Percentiles rank a stretch among this genome's conserved stretches.
Conservation (phyloP, 2,888 invertebrate genomes). For the Parapristionchus giblindavisi region DNA sequence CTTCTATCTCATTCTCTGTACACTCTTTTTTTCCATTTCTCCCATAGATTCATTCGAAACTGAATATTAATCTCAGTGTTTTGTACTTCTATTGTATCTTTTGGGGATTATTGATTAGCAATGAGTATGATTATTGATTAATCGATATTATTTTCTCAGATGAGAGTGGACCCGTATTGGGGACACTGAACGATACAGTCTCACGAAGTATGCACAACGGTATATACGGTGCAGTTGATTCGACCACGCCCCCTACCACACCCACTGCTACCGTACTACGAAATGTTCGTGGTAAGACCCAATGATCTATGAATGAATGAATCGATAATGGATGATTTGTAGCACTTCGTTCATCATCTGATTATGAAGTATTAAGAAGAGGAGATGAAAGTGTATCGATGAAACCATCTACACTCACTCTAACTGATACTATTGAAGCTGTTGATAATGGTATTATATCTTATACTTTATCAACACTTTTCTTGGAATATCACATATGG, state of each 20-base stretch:
- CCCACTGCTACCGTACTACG: constrained; percentile 29
- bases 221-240: constrained; percentile 14
- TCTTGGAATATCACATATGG: no score
- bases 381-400: constrained; percentile 12
- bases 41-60: constrained; percentile 11
- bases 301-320: neutral
- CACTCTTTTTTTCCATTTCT: constrained; percentile 2
- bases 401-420: constrained; percentile 13
- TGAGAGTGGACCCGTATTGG: constrained; percentile 8
- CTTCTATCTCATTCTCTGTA: constrained; percentile 3
- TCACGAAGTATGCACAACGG: constrained; percentile 20
- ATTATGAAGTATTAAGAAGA: constrained; percentile 17
- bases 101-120: neutral
- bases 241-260: constrained; percentile 26
- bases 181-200: constrained; percentile 15
- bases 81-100: neutral
- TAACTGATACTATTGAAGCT: no score
- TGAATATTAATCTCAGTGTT: neutral
- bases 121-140: no score
- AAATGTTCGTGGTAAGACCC: constrained; percentile 31
- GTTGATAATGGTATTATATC: no score
- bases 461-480: no score
- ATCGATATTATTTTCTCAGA: no score
- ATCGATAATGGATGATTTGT: neutral
- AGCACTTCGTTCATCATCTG: constrained; percentile 17